Base-by-base conservation (phyloP, 2,888 invertebrate genomes). In the Phania funesta region DNA sequence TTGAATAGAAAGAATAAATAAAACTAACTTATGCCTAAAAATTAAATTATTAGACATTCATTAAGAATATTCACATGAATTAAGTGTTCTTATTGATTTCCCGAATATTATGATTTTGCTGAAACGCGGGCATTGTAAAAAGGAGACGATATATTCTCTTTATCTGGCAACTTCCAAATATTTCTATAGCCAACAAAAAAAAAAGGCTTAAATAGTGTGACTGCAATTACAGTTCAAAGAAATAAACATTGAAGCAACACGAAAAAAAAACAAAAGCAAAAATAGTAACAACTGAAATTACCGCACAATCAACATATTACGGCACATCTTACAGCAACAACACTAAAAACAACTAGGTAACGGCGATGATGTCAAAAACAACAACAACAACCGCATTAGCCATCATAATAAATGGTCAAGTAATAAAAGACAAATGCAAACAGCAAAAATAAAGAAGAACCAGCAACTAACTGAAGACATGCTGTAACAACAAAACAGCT, bases 351-450 rank as follows among this genome's bases (percentile, higher is more conserved):
- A 50, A 64, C 48, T 64, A 41, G 44, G 26, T 56, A 77, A 67
- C 60, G 18, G 54, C 67, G 54, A 68, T 68, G 18, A 32, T 60
- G 32, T n/a, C n/a, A n/a, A n/a, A n/a, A n/a, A 56, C 38, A 13
- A 32, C 56, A 73, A 64, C 70, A 70, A 62, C 62, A 62, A 52
- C 46, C 32, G 52, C 60, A 76, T 68, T 68, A 80, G 56, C 80
- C 58, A 82, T 84, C 83, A 76, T 82, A 79, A 80, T 74, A 58
- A 74, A 60, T 76, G 83, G 79, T 80, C 84, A 85, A 65, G 77
- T 77, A 56, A 38, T 26, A 11, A 46, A 50, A 62, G 11, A 48
- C 41, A 64, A 54, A 64, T 38, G 22, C 24, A 75, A 58, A 32
- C 20, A 58, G 22, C 46, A 22, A 35, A 11, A 44, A 24, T n/a